Base-by-base conservation (phyloP, 1,140 invertebrate species). In the Bursaphelenchus mucronatus region DNA sequence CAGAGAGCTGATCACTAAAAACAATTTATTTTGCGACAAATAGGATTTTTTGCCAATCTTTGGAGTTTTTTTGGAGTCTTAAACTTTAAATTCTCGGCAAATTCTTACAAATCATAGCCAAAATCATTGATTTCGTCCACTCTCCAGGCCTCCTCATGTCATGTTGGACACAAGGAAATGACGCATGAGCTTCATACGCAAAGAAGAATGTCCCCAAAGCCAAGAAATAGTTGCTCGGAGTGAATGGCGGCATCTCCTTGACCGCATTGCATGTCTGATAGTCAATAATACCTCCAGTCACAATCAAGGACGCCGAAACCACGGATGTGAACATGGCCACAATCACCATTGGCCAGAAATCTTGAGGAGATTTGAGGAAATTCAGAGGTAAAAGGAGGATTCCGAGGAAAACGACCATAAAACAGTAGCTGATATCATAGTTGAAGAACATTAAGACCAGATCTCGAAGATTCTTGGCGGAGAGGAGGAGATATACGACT, bases 111-210 rank as follows among this genome's bases (percentile, higher is more conserved):
- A 30, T 30, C 15, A 50, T 17, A 17, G 61, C 58, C 55, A 63
- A 15, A 40, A 63, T 15, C 11, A 30, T 21, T 13, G 61, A 13
- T 41, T 63, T 63, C 30, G 61, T 63, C n/a, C 62, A 63, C 17
- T 63, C 61, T 17, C 41, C 30, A 19, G 61, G 61, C 56, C 43
- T 63, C 41, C 41, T 63, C 87, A 88, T 88, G 67, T 88, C 87
- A 70, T 88, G 88, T 73, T 88, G 87, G 41, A 88, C 87, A 0
- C 87, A 87, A 7, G 87, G 88, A 82, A 88, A 88, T 0, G 87
- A 84, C 4, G 86, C 13, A 46, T 70, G 59, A 1, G 87, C 87
- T 0, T 87, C 87, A 76, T 87, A 88, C 0, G 86, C 83, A 70
- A 88, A 88, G 70, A 88, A 78, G 55, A 88, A 85, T 3, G 66